Evolutionary conservation across 2,888 invertebrate genomes (phyloP), one percentile per base, ranked within the genome.

Genomic region (Papilio elwesi): DNA sequence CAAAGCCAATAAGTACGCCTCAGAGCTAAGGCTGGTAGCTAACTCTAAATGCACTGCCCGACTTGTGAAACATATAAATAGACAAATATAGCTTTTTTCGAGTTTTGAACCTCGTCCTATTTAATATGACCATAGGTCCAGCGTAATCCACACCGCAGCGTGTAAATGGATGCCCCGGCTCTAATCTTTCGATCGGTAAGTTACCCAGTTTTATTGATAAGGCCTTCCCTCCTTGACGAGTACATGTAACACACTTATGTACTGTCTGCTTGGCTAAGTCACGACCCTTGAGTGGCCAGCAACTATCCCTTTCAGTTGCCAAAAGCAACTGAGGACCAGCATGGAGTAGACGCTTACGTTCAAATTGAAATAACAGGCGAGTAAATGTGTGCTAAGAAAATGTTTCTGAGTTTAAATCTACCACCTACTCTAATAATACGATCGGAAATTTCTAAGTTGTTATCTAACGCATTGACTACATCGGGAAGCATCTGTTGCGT

Each of bases 141-240:
- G 76, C 77, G 59, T 80, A 79, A 16, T 80, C 78, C 0, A 80
- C 80, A 16, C 79, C 80, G 12, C 76, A 74, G 12, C 55, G 68
- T 36, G 75, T 51, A 74, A 79, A 80, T 0, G 78, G 79, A 57
- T 68, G 76, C 26, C 59, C 75, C 10, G 76, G 65, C 47, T 70
- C 64, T 48, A 82, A 16, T 53, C 80, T 51, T 67, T 78, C 75
- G 36, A n/a, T 26, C 63, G 78, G 76, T 53, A 78, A 49, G 55
- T 78, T 77, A n/a, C 75, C 77, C 80, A 80, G 77, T 70, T 36
- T 9, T 68, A 47, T 47, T 47, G 47, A 47, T 47, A 47, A 47
- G 47, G 47, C 47, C 47, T 47, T 47, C 9, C 47, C 47, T 47
- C 47, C 9, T 9, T 47, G 47, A 9, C 47, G 47, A 47, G 47